A percentile compares a stretch with the other conserved stretches of the same genome.
Evolutionary conservation across 2,113 vertebrate genomes (phyloP).

Genomic region (Ciconia maguari): DNA sequence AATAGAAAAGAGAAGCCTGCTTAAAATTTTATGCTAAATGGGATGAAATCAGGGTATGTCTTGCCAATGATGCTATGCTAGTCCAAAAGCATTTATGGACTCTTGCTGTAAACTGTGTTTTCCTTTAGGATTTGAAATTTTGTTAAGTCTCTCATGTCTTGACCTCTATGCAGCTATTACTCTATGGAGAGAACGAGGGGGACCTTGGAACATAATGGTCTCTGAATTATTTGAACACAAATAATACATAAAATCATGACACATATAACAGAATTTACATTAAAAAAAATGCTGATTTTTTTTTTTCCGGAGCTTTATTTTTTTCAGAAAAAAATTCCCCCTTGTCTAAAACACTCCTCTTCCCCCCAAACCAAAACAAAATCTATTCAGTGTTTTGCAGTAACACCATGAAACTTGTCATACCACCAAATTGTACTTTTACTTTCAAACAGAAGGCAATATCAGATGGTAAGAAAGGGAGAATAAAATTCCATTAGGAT

Average conservation of each 20-base stretch:
- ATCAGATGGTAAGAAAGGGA: neutral
- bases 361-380: neutral
- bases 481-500: neutral
- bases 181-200: neutral
- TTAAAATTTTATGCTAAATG: neutral
- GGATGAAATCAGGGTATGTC: neutral
- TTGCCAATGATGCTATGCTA: neutral
- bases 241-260: neutral
- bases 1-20: neutral
- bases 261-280: neutral
- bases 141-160: neutral
- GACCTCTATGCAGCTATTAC: neutral
- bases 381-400: neutral
- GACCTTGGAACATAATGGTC: neutral
- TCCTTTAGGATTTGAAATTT: neutral
- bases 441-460: neutral
- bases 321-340: neutral
- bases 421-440: neutral
- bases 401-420: neutral
- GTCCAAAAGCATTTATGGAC: neutral
- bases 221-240: neutral
- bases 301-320: neutral
- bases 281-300: neutral
- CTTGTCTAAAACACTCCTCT: neutral
- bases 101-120: neutral